phyloP scores from a whole-genome alignment of 2,113 vertebrate species.

The Dromaius novaehollandiae region DNA sequence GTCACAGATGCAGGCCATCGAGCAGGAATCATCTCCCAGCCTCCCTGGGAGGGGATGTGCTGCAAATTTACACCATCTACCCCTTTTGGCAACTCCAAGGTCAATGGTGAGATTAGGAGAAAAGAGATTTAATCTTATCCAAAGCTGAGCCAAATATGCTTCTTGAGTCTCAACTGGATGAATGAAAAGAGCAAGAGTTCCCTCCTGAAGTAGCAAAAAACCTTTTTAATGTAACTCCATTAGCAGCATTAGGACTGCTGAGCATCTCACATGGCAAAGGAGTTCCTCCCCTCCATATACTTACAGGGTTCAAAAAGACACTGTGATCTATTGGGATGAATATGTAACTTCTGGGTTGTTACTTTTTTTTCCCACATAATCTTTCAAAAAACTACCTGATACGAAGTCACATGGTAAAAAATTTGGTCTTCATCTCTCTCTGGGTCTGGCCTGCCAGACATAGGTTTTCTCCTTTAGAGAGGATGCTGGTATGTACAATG shows the following conservation, averaged over 20 bases:
- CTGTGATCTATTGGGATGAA: background rate
- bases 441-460: too few species aligned
- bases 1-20: background rate
- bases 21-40: background rate
- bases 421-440: background rate
- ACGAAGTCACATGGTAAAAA: background rate
- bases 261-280: background rate
- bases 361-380: background rate
- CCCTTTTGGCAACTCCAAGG: background rate
- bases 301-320: too few species aligned
- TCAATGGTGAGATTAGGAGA: background rate
- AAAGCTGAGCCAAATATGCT: background rate
- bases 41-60: background rate
- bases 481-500: background rate
- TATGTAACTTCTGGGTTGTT: background rate
- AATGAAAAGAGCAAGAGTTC: background rate
- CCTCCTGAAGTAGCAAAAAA: background rate
- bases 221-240: background rate
- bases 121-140: background rate
- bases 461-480: background rate
- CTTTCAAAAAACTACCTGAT: background rate
- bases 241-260: background rate
- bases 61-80: background rate
- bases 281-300: background rate
- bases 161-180: background rate